Evolutionary conservation across 2,888 invertebrate genomes (phyloP).

Genomic region (Lepidochrysops patricia): DNA sequence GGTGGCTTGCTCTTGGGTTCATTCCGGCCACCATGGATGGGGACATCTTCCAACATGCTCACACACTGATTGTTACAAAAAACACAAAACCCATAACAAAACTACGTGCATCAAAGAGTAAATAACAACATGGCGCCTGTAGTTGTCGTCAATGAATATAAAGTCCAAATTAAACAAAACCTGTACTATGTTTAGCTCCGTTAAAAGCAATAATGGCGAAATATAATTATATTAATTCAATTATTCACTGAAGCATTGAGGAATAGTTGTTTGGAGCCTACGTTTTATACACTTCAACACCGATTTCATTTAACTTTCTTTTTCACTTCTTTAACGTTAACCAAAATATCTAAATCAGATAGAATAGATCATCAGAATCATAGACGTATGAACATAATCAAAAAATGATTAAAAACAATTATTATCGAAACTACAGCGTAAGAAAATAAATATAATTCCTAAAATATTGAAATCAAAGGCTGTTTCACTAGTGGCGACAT

Average conservation of each 20-base stretch:
- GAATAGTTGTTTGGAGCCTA: background rate
- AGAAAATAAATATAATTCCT: conserved; percentile 37
- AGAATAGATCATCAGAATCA: too few species aligned
- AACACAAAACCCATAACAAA: conserved; percentile 56
- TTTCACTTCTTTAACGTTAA: background rate
- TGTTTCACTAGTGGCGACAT: conserved; percentile 41
- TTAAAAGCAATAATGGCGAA: background rate
- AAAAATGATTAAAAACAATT: conserved; percentile 32
- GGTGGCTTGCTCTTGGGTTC: conserved; percentile 55
- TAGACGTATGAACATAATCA: background rate
- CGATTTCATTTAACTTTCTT: background rate
- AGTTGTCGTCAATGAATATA: conserved; percentile 25
- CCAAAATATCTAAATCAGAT: background rate
- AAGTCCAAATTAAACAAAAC: background rate
- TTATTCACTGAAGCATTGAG: background rate
- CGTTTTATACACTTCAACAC: conserved; percentile 1
- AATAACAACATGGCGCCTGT: conserved; percentile 70
- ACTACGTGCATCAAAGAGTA: conserved; percentile 52
- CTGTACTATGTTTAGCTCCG: background rate
- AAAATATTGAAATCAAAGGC: conserved; percentile 49
- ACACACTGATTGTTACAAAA: conserved; percentile 49
- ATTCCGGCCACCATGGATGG: conserved; percentile 64
- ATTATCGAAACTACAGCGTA: conserved; percentile 12
- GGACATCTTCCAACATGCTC: conserved; percentile 74
- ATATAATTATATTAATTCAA: background rate